A percentile compares a stretch with the other conserved stretches of the same genome.
Evolutionary conservation across 1,140 invertebrate species (phyloP).

Genomic region (Aphaenogaster ashmeadi): DNA sequence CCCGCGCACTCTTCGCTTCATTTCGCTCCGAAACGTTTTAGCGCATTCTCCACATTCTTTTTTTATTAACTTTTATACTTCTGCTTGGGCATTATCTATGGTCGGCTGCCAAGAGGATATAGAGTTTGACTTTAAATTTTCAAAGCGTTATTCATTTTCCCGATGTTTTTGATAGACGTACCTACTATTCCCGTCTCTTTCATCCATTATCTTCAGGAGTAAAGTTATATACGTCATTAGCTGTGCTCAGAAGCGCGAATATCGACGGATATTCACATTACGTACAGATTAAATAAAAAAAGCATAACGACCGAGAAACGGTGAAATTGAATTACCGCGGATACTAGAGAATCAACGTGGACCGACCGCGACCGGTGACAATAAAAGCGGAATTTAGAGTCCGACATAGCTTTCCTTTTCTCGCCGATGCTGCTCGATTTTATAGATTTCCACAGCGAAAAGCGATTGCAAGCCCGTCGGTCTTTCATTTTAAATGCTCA

Average conservation of each 20-base stretch:
- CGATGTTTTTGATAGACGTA: background rate
- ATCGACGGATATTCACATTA: constrained; percentile 33
- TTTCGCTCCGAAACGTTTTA: constrained; percentile 5
- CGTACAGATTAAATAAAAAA: constrained; percentile 30
- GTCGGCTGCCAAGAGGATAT: constrained; percentile 3
- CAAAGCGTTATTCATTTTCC: constrained; percentile 2
- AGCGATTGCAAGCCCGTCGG: background rate
- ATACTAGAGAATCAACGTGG: constrained; percentile 36
- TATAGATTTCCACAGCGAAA: background rate
- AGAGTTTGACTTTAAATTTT: constrained; percentile 26
- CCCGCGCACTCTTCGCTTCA: constrained; percentile 4
- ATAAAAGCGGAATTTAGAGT: constrained; percentile 49
- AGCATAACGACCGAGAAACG: constrained; percentile 13
- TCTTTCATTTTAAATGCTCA: constrained; percentile 12
- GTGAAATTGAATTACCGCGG: constrained; percentile 57
- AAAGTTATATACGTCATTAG: constrained; percentile 33
- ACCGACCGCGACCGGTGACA: constrained; percentile 30
- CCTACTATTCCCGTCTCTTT: background rate
- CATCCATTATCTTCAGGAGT: background rate
- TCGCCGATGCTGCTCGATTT: constrained; percentile 8
- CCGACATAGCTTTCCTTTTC: constrained; percentile 2
- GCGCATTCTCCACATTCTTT: constrained; percentile 8
- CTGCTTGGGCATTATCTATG: constrained; percentile 15
- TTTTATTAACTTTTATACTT: constrained; percentile 48
- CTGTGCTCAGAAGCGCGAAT: background rate